Evolutionary conservation across 2,797 vertebrate genomes (phyloP).

Genomic region (Siniperca undulata): DNA sequence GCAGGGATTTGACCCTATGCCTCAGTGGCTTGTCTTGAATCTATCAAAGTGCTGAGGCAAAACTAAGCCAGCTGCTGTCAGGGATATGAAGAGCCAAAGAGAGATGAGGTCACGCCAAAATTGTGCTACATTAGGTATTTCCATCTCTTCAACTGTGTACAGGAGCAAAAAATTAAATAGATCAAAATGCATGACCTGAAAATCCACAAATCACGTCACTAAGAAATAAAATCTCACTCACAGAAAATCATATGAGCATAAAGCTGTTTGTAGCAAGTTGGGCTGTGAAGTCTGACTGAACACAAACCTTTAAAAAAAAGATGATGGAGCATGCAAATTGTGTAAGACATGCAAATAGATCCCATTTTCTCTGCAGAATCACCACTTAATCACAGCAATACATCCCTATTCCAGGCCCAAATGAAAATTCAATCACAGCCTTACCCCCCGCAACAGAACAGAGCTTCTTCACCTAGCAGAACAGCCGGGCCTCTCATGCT

Average conservation of each 20-base stretch:
- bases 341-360: slow-evolving; percentile 28
- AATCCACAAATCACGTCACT: slow-evolving; percentile 18
- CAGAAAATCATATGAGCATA: slow-evolving; percentile 26
- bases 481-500: slow-evolving; percentile 37
- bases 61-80: slow-evolving; percentile 75
- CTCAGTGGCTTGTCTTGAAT: slow-evolving; percentile 78
- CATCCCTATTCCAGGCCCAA: slow-evolving; percentile 27
- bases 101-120: slow-evolving; percentile 77
- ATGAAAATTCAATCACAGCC: slow-evolving; percentile 36
- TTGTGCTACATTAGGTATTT: slow-evolving; percentile 66
- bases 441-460: slow-evolving; percentile 35
- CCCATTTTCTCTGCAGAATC: slow-evolving; percentile 21
- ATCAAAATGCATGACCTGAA: slow-evolving; percentile 46
- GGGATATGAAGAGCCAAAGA: slow-evolving; percentile 60
- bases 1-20: slow-evolving; percentile 77
- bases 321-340: slow-evolving; percentile 13
- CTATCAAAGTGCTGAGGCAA: slow-evolving; percentile 78
- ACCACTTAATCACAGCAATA: slow-evolving; percentile 27
- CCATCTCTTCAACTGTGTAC: slow-evolving; percentile 50
- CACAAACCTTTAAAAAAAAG: slow-evolving; percentile 20
- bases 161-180: slow-evolving; percentile 30
- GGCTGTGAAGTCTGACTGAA: slow-evolving; percentile 44
- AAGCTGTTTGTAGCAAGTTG: slow-evolving; percentile 34
- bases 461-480: slow-evolving; percentile 56
- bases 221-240: slow-evolving; percentile 21